Evolutionary conservation across 2,888 invertebrate species (phyloP).

Genomic region (Abrostola tripartita): DNA sequence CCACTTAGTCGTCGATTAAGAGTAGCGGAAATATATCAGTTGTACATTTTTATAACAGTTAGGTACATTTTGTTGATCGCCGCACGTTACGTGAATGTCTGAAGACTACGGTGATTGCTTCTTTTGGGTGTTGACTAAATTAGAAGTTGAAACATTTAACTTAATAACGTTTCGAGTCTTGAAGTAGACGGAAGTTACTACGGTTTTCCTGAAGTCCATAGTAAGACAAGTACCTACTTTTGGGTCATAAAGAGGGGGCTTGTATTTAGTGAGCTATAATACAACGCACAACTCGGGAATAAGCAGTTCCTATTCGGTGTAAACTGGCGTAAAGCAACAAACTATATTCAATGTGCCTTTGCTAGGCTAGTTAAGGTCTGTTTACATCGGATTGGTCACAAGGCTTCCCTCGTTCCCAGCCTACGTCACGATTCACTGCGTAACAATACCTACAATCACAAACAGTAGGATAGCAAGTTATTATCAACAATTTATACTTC

Average conservation of each 20-base stretch:
- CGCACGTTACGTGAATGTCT: neutral
- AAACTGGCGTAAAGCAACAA: no score
- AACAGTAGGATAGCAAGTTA: slow-evolving; percentile 48
- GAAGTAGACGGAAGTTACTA: no score
- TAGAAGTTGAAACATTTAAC: neutral
- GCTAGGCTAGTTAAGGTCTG: slow-evolving; percentile 26
- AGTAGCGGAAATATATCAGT: slow-evolving; percentile 34
- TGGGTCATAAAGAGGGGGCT: no score
- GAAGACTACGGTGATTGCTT: no score
- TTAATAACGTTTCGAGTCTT: neutral
- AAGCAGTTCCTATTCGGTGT: no score
- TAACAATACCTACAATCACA: slow-evolving; percentile 52
- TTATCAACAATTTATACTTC: slow-evolving; percentile 54
- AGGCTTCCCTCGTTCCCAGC: slow-evolving; percentile 55
- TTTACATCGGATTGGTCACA: slow-evolving; percentile 31
- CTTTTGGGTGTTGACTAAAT: no score
- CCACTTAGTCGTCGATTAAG: slow-evolving; percentile 45
- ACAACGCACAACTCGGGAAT: no score
- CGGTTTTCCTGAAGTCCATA: no score
- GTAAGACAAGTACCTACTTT: no score
- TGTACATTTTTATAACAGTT: slow-evolving; percentile 33
- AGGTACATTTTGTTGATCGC: slow-evolving; percentile 24
- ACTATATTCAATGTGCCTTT: no score
- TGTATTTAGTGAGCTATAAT: no score
- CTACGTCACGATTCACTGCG: slow-evolving; percentile 54